Conservation (phyloP, 2,113 vertebrate species). For the Myrmecobius fasciatus region DNA sequence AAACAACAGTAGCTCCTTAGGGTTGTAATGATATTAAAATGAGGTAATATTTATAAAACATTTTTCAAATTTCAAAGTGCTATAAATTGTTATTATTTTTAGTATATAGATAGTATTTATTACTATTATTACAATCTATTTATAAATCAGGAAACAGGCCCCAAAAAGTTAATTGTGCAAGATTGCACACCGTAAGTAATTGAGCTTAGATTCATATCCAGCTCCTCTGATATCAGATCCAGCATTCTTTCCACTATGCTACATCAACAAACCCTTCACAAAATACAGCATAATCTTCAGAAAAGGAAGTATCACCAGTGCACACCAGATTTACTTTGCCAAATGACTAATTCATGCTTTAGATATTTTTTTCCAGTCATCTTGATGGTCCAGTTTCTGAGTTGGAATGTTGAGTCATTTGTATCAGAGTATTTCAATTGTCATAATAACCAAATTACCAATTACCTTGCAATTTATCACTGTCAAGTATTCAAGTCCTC, state of each 20-base stretch:
- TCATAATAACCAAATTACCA: conserved; percentile 15
- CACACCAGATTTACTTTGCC: conserved; percentile 1
- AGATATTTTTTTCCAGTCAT: conserved; percentile 17
- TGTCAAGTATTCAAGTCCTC: neutral
- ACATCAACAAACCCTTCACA: conserved; percentile 32
- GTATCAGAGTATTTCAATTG: conserved; percentile 38
- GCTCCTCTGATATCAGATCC: neutral
- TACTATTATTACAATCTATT: neutral
- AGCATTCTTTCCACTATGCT: neutral
- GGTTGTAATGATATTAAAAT: neutral
- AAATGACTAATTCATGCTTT: neutral
- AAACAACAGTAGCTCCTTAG: neutral
- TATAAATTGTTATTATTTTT: neutral
- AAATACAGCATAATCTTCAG: conserved; percentile 36
- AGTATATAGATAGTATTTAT: too few species aligned
- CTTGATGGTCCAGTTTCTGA: neutral
- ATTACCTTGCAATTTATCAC: neutral
- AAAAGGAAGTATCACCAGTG: conserved; percentile 39
- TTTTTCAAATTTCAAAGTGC: neutral
- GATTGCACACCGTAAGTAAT: neutral
- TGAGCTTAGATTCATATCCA: neutral
- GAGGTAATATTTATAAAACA: neutral
- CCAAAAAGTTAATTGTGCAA: neutral
- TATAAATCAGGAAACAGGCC: neutral
- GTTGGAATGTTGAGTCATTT: neutral